Evolutionary conservation across 92 coral and sea anemone species (phyloP), one percentile per base, ranked within the genome.

Genomic region (Scolanthus callimorphus): DNA sequence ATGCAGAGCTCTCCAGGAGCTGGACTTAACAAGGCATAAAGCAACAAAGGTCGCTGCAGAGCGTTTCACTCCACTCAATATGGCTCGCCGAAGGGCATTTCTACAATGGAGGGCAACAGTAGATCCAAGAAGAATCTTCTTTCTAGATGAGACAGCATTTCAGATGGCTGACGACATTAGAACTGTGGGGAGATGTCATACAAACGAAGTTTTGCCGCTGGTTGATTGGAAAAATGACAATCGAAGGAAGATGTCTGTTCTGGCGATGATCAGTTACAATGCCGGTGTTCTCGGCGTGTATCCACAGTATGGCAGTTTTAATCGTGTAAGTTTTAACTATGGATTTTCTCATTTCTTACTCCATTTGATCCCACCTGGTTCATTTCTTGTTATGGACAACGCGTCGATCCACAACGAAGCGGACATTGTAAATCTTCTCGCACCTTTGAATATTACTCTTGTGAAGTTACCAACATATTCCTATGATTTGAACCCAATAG

Each of bases 331-430:
- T 26, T 57, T 71, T 39, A 60, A 62, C 23, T 59, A 71, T 60
- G 78, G 37, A 2, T 38, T 71, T 60, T 45, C 45, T 22, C 51
- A 51, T 25, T 60, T 57, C 25, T 45, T 57, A 27, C 29, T 57
- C 4, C 76, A 49, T n/a, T 49, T 55, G 1, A 57, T 74, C 21
- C 73, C 73, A 31, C 50, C 55, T 9, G 58, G 54, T 25, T 65
- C 60, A 25, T 75, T 52, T 41, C 39, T 74, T 20, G 73, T 74
- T 3, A 74, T 63, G 52, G 73, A 73, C 25, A 74, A 64, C 65
- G 73, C 73, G 0, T 63, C 73, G 10, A 65, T 74, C 25, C 73
- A 63, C 20, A 65, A 64, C 17, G 55, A 65, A 22, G 27, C 20
- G 23, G 65, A 69, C 44, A 30, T 69, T 20, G 10, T 58, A 11